Base-by-base conservation (phyloP, 2,113 vertebrate species). In the Gymnogyps californianus region DNA sequence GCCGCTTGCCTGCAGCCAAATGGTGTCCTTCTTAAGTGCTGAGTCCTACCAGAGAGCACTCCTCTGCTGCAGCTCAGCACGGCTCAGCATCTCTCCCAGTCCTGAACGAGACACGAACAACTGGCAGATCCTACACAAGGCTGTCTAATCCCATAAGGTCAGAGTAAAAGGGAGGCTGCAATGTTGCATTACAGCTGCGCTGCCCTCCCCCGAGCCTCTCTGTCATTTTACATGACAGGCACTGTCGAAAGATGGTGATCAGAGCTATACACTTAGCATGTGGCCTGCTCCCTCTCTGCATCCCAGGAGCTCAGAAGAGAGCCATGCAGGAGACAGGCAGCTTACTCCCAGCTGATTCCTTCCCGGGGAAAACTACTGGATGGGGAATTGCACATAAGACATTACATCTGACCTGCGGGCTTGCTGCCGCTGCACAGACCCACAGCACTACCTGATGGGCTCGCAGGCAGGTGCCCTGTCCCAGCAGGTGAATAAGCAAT, bases 51-150 rank as follows among this genome's bases (percentile, higher is more conserved):
- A 54, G 29, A 44, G 11, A 55, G 11, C 12, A 4, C 18, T 78
- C 16, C 21, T 55, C 89, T 79, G 19, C 52, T 59, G 47, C 26
- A 25, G 51, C 51, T 70, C 57, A 59, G 44, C 57, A 42, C 0
- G 0, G 59, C n/a, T 86, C 67, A 65, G n/a, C 36, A 66, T 25
- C 57, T 17, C 47, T 54, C 66, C 40, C 62, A n/a, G 7, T 44
- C 57, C 65, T 26, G 10, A 76, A 44, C 6, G 24, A 64, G 70
- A 55, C 59, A 84, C 0, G 0, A 67, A 51, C 0, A 0, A 75
- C 62, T 49, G 78, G 24, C 44, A 82, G 36, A 52, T 76, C 47
- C 61, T 44, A 57, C 34, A 40, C 3, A 16, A 49, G 49, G 58
- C 29, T 47, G 34, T 46, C 52, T 76, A 57, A 83, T 87, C 54